Base-by-base conservation (phyloP, 1,140 invertebrate genomes). In the Hypothenemus hampei region DNA sequence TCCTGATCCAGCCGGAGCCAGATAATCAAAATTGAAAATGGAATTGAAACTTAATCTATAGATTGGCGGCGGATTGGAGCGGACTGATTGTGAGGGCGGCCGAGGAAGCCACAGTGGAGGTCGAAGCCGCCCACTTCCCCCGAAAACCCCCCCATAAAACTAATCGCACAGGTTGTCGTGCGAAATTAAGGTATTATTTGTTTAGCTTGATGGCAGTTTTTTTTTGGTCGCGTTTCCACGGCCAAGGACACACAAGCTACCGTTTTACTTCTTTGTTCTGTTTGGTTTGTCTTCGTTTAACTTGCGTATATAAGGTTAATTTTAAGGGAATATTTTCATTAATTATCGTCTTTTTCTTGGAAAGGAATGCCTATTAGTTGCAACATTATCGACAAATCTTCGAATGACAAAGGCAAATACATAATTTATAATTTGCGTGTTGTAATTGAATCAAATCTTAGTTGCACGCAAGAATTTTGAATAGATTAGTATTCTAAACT, bases 31-130 rank as follows among this genome's bases (percentile, higher is more conserved):
- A 49, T 39, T 49, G 33, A 24, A 37, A 39, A 24, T 39, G 18
- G 35, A 49, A 49, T 39, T 21, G 33, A 21, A 49, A 49, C 46
- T 49, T 49, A 39, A 49, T 49, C 46, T 39, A 49, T 49, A 39
- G 46, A 49, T 49, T 49, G 46, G 22, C 46, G 46, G 46, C 46
- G 46, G 46, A 49, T 49, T 37, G 35, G 22, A 39, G 29, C 46
- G 23, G 35, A 49, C 46, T 49, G 46, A 49, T 49, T 49, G 29
- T 35, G 46, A 22, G 15, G 35, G 33, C 22, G 20, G 20, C 13
- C 46, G 46, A 37, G 46, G 29, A 49, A 49, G 23, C 33, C 46
- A 26, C 19, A 10, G 33, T 35, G 33, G 46, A 15, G 35, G 46
- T 49, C 39, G 13, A 24, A 49, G 46, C 33, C 35, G 29, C 33